These are phyloP conservation scores for Margarornis squamiger DNA, from an alignment of 2,797 vertebrate species.

Conservation along the genomic window DNA sequence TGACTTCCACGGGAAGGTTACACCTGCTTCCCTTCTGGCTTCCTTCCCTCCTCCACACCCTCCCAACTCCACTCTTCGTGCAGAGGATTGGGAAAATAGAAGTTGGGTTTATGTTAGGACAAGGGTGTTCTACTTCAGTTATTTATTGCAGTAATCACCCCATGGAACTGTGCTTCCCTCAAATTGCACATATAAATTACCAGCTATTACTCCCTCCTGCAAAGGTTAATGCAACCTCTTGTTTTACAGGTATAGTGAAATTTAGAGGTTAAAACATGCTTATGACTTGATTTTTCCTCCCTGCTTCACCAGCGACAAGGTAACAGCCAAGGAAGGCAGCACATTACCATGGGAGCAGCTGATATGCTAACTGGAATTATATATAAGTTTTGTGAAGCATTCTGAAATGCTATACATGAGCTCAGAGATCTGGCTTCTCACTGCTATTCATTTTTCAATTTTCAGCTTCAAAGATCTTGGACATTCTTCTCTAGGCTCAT, in stretches of 20 bases:
- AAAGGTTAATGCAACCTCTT: conserved; percentile 56
- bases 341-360: neutral
- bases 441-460: conserved; percentile 68
- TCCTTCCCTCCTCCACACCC: neutral
- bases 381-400: conserved; percentile 20
- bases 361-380: conserved; percentile 46
- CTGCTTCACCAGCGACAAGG: conserved; percentile 20
- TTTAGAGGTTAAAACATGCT: conserved; percentile 50
- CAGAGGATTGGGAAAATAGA: neutral
- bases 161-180: conserved; percentile 52
- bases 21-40: neutral
- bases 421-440: neutral
- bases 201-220: conserved; percentile 31
- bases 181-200: conserved; percentile 66
- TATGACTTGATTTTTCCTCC: conserved; percentile 45
- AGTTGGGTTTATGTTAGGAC: conserved; percentile 48
- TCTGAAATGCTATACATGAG: conserved; percentile 12
- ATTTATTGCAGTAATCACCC: conserved; percentile 68
- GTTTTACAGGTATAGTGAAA: conserved; percentile 53
- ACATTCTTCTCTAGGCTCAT: conserved; percentile 63
- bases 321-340: neutral
- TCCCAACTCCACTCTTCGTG: neutral
- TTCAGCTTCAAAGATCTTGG: conserved; percentile 67
- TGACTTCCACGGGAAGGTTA: neutral
- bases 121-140: conserved; percentile 55